phyloP scores from a whole-genome alignment of 2,797 vertebrate genomes.

The Phylloscopus collybita region DNA sequence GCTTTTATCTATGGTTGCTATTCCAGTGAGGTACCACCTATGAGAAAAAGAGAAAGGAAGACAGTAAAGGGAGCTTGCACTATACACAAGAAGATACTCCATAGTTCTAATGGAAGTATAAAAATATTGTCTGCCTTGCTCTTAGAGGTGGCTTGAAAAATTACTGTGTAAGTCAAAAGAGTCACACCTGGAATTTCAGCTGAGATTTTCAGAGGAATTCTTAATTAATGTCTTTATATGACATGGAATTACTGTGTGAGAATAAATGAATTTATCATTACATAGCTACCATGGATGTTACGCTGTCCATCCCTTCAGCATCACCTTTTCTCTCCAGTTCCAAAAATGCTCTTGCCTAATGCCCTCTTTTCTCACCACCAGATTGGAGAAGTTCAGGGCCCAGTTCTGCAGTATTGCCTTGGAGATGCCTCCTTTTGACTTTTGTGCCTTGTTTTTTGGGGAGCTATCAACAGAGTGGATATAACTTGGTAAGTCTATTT shows the following conservation, averaged over 20 bases:
- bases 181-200: neutral
- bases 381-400: neutral
- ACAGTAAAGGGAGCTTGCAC: neutral
- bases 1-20: neutral
- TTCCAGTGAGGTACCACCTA: neutral
- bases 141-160: neutral
- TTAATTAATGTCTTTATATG: neutral
- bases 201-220: neutral
- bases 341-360: neutral
- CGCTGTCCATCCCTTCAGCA: neutral
- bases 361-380: neutral
- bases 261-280: neutral
- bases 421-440: neutral
- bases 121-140: neutral
- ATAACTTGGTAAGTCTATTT: neutral
- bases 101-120: neutral
- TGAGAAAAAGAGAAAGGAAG: neutral
- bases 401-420: neutral
- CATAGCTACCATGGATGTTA: fast-evolving
- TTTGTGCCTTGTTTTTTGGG: neutral
- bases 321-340: neutral
- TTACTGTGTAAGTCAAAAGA: neutral
- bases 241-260: neutral
- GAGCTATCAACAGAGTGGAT: neutral
- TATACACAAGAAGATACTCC: neutral